Evolutionary conservation across 2,888 invertebrate genomes (phyloP).

Genomic region (Ischnura elegans): DNA sequence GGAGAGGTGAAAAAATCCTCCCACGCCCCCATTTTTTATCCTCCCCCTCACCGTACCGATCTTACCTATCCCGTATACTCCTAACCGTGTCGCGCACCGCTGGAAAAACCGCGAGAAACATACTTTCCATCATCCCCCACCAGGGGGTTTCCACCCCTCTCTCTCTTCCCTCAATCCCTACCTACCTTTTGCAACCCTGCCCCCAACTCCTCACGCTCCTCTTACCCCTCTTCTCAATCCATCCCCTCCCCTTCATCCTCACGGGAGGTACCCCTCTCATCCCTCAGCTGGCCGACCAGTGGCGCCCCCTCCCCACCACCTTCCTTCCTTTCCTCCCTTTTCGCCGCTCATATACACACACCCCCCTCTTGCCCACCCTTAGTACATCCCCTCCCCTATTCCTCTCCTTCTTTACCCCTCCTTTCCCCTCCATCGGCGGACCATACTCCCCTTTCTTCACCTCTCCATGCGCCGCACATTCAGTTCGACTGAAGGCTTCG

Average conservation of each 20-base stretch:
- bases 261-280: background rate
- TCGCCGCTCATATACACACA: background rate
- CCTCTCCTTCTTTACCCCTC: background rate
- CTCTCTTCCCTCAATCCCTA: background rate
- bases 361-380: background rate
- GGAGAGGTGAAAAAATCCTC: background rate
- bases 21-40: background rate
- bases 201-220: background rate
- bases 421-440: background rate
- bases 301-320: background rate
- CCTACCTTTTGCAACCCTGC: background rate
- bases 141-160: background rate
- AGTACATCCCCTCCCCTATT: background rate
- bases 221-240: background rate
- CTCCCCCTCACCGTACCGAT: background rate
- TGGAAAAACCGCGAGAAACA: conserved; percentile 42
- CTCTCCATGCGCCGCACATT: conserved; percentile 40
- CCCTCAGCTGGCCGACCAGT: conserved; percentile 21
- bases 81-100: background rate
- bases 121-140: conserved; percentile 37
- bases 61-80: background rate
- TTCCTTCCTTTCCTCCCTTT: too few relatives aligned
- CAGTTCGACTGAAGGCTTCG: conserved; percentile 52
- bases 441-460: background rate
- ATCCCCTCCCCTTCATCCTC: background rate